Conservation (phyloP, 1,140 invertebrate species). For the Ceratina australensis region DNA sequence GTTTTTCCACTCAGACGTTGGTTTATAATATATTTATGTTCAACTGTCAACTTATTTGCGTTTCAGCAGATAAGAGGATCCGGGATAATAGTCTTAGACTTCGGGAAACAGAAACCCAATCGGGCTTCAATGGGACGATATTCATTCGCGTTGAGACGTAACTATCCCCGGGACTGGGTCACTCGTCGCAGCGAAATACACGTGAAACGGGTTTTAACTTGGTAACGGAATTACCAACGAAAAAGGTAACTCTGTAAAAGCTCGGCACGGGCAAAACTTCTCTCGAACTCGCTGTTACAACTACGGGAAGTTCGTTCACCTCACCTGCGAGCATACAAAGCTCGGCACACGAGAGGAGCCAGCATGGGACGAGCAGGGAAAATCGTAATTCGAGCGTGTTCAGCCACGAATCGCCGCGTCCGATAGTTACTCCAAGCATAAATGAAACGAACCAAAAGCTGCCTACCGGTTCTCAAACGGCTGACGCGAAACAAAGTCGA, state of each 20-base stretch:
- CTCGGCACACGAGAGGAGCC: too few relatives aligned
- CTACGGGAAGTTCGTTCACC: slow-evolving; percentile 3
- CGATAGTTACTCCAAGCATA: too few relatives aligned
- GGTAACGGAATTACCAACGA: too few relatives aligned
- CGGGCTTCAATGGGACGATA: not conserved
- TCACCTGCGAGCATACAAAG: not conserved
- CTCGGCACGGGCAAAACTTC: not conserved
- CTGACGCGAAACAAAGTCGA: too few relatives aligned
- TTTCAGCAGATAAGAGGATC: too few relatives aligned
- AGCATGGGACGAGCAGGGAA: not conserved
- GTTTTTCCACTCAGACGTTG: too few relatives aligned
- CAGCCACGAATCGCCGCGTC: not conserved
- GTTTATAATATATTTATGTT: too few relatives aligned
- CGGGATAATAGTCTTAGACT: too few relatives aligned
- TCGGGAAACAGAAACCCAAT: too few relatives aligned
- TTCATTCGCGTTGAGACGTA: not conserved
- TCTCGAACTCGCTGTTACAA: not conserved
- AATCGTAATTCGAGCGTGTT: slow-evolving; percentile 25
- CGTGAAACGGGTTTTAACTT: too few relatives aligned
- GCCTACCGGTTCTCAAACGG: slow-evolving; percentile 1
- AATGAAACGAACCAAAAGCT: not conserved
- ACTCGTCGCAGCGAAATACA: not conserved
- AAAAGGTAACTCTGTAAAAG: too few relatives aligned
- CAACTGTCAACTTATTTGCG: too few relatives aligned
- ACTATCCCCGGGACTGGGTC: not conserved